phyloP scores from a whole-genome alignment of 2,113 vertebrate species.

The Oncorhynchus masou region DNA sequence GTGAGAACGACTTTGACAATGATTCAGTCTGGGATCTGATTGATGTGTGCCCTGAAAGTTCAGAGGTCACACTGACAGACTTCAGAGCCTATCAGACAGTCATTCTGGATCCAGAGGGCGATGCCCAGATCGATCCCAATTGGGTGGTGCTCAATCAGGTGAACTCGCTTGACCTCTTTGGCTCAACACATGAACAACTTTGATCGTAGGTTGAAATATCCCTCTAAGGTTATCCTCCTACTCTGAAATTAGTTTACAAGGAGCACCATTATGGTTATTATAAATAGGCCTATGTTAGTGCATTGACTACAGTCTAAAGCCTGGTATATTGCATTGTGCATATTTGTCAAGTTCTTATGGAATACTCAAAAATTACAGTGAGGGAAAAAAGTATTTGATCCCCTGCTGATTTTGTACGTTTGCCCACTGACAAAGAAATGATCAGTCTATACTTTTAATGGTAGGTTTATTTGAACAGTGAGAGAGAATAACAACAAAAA shows the following conservation, averaged over 20 bases:
- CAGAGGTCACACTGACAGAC: conserved; percentile 93
- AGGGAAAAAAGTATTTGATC: no score
- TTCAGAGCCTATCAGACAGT: conserved; percentile 96
- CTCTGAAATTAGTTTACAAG: no score
- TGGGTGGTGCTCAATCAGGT: conserved; percentile 99
- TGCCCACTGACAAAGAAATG: no score
- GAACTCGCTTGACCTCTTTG: conserved; percentile 39
- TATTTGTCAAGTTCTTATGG: neutral
- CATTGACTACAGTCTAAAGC: neutral
- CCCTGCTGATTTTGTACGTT: no score
- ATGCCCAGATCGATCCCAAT: conserved; percentile 95
- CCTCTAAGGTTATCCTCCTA: no score
- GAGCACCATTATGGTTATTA: no score
- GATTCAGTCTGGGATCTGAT: conserved; percentile 84
- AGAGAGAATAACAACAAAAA: no score
- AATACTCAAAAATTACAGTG: neutral
- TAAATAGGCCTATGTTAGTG: neutral
- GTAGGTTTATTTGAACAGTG: no score
- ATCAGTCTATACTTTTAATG: no score
- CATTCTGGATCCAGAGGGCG: conserved; percentile 92
- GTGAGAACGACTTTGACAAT: conserved; percentile 94
- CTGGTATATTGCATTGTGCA: neutral
- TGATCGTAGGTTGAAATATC: no score
- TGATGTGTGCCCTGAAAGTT: conserved; percentile 92
- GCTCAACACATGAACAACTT: neutral